Evolutionary conservation across 2,797 vertebrate species (phyloP).

Genomic region (Myripristis murdjan): DNA sequence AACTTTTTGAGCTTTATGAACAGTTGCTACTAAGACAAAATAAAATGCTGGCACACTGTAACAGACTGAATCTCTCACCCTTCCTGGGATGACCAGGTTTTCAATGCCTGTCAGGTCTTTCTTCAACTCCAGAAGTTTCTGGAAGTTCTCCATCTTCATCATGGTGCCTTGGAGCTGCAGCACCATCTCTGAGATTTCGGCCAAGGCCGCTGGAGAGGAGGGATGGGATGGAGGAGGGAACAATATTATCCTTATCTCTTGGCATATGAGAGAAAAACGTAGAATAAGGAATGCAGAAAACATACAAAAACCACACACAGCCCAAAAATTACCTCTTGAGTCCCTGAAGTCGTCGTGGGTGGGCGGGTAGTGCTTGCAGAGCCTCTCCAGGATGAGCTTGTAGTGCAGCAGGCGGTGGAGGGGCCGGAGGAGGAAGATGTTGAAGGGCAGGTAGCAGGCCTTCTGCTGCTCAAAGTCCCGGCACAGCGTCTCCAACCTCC

Average conservation of each 20-base stretch:
- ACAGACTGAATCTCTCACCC: constrained; percentile 80
- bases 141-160: constrained; percentile 99
- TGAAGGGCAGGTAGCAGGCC: constrained; percentile 96
- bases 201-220: constrained; percentile 89
- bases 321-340: constrained; percentile 87
- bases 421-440: constrained; percentile 95
- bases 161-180: constrained; percentile 93
- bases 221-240: no score
- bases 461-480: constrained; percentile 96
- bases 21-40: no score
- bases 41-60: no score
- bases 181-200: constrained; percentile 94
- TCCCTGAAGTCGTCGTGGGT: constrained; percentile 94
- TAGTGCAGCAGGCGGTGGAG: constrained; percentile 98
- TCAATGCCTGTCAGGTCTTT: constrained; percentile 95
- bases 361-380: constrained; percentile 95
- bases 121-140: constrained; percentile 96
- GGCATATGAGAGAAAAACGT: no score
- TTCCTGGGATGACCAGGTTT: constrained; percentile 89
- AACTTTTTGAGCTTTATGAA: no score
- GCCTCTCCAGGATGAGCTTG: constrained; percentile 95
- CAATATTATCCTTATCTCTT: no score
- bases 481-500: constrained; percentile 89
- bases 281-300: no score
- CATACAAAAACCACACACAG: not conserved